Evolutionary conservation across 2,113 vertebrate species (phyloP), one percentile per base, ranked within the genome.

Genomic region (Xenopus borealis): DNA sequence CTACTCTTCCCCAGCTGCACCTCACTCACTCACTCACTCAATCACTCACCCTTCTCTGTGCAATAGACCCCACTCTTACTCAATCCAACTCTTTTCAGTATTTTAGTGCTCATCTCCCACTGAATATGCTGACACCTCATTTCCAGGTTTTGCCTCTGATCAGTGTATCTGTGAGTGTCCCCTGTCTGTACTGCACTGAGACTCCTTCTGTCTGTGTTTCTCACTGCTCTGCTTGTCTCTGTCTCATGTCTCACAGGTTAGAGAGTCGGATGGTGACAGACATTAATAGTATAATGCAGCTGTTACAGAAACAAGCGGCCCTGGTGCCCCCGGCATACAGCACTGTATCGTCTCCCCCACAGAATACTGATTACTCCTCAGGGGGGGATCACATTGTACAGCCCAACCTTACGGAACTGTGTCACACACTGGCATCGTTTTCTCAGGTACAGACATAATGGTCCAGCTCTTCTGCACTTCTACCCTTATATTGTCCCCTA

Each of bases 261-360:
- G 96, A 97, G 86, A 93, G 86, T 4, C 93, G 94, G 62, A 92
- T 97, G 89, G 93, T 93, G 0, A 79, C 93, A 0, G 95, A 98
- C 79, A 92, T 98, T 45, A 87, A 91, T 9, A 83, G 92, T 8
- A 94, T 98, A 82, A 89, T 98, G 88, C 95, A 96, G 88, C 87
- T 98, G 66, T 87, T 98, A 17, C 96, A 98, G 88, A 92, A 94
- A 55, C 96, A 95, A 82, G 90, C 93, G 79, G 80, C 88, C 0
- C 85, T 95, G 81, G 92, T 94, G 23, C 96, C 96, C 0, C 96
- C 96, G 0, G 88, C 95, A 44, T 98, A 97, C 88, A 97, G 94
- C 81, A 84, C 92, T 0, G 89, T 96, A n/a, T 92, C 93, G 1
- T 91, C 94, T 8, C 94, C 94, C 0, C 91, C 92, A 40, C 92